Conservation (phyloP, 2,797 vertebrate genomes). For the Meriones psammophilus region DNA sequence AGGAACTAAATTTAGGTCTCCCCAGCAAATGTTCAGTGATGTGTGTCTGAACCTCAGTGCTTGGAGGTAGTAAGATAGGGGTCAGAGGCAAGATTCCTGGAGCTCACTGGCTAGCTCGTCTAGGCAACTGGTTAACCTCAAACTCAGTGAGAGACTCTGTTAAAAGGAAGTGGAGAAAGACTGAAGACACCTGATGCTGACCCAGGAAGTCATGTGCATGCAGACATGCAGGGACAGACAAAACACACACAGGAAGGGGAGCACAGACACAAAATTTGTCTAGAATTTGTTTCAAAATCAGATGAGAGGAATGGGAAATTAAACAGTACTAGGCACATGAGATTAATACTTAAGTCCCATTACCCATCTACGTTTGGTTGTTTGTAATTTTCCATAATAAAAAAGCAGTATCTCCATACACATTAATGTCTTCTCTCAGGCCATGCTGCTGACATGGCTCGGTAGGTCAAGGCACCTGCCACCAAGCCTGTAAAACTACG, state of each 20-base stretch:
- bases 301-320: not conserved
- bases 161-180: not conserved
- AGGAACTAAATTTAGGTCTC: not conserved
- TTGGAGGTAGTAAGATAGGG: not conserved
- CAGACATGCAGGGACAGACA: not conserved
- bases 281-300: constrained; percentile 52
- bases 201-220: not conserved
- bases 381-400: not conserved
- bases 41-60: not conserved
- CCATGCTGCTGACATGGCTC: not conserved
- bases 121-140: not conserved
- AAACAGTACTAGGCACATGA: not conserved
- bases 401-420: not conserved
- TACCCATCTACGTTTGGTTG: not conserved
- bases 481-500: not conserved
- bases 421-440: not conserved
- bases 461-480: no score
- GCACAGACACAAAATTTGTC: not conserved
- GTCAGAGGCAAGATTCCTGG: not conserved
- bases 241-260: not conserved
- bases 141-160: not conserved
- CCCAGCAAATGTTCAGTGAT: not conserved
- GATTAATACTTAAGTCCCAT: not conserved
- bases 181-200: not conserved
- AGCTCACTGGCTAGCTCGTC: not conserved